Percentiles rank a stretch among this genome's conserved stretches.
phyloP scores from a whole-genome alignment of 2,113 vertebrate genomes.

The Chloropsis cyanopogon region DNA sequence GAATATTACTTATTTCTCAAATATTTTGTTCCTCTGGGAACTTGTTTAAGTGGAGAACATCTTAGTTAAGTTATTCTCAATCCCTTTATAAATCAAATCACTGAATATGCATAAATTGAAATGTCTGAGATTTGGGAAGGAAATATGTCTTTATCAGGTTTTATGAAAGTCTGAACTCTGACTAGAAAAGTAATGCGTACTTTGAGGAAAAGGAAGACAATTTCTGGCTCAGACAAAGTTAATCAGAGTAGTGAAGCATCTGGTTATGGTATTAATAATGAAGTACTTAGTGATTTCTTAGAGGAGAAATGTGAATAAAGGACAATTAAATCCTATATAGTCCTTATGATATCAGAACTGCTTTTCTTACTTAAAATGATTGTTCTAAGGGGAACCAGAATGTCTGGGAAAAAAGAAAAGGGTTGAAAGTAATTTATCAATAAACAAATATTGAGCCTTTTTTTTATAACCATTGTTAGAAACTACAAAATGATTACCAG shows the following conservation, averaged over 20 bases:
- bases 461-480: background rate
- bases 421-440: background rate
- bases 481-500: background rate
- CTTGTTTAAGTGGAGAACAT: constrained; percentile 16
- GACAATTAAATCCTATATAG: background rate
- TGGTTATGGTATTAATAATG: background rate
- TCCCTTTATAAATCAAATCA: constrained; percentile 27
- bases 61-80: constrained; percentile 25
- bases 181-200: background rate
- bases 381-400: background rate
- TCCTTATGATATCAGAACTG: background rate
- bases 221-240: background rate
- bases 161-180: background rate
- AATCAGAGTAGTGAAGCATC: background rate
- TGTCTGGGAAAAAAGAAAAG: background rate
- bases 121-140: background rate
- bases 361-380: background rate
- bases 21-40: constrained; percentile 41
- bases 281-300: background rate
- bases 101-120: constrained; percentile 23
- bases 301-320: background rate
- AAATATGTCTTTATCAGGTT: background rate
- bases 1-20: constrained; percentile 44
- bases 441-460: background rate
- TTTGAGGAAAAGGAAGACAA: background rate